Evolutionary conservation across 2,797 vertebrate genomes (phyloP).

Genomic region (Hemitrygon akajei): DNA sequence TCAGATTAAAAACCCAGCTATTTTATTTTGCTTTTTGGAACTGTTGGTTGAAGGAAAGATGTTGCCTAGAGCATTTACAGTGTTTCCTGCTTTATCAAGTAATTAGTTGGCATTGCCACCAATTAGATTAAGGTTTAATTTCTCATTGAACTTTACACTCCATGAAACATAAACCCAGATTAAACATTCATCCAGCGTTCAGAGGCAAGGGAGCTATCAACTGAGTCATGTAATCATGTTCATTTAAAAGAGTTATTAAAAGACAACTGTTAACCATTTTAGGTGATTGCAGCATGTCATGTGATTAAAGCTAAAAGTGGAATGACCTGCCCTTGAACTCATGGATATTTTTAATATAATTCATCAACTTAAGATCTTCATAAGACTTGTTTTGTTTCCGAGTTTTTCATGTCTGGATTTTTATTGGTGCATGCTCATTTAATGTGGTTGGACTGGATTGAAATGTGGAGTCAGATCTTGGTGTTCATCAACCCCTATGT

Average conservation of each 20-base stretch:
- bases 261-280: background rate
- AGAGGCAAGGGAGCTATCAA: background rate
- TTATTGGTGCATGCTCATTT: background rate
- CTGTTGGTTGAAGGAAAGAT: background rate
- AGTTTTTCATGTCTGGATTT: background rate
- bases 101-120: background rate
- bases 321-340: background rate
- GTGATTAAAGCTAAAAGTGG: background rate
- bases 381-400: background rate
- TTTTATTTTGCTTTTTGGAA: background rate
- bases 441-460: background rate
- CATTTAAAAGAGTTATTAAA: background rate
- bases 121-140: background rate
- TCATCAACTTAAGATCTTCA: background rate
- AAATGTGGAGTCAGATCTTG: background rate
- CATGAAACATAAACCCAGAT: background rate
- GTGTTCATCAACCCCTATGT: background rate
- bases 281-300: background rate
- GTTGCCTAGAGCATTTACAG: background rate
- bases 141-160: background rate
- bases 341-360: background rate
- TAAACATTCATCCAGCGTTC: background rate
- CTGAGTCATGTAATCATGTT: background rate
- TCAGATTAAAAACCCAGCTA: background rate
- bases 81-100: background rate